These are phyloP conservation scores for Thymelicus sylvestris DNA, from an alignment of 2,888 invertebrate species.

Conservation along the genomic window DNA sequence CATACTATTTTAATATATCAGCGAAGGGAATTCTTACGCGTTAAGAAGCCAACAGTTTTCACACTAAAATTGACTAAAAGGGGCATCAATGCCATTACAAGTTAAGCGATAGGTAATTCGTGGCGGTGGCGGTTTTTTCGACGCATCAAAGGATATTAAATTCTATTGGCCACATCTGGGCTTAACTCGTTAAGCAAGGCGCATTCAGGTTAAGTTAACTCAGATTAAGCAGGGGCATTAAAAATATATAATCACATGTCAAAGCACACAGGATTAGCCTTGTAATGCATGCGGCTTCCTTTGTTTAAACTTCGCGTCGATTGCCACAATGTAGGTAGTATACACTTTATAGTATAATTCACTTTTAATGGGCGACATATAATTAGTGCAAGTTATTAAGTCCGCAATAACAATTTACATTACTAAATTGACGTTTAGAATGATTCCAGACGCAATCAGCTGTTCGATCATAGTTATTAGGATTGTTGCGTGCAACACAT, in stretches of 20 bases:
- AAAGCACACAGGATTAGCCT: neutral
- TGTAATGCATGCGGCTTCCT: too few species aligned
- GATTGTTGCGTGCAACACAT: neutral
- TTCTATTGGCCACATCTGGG: neutral
- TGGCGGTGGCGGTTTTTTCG: too few species aligned
- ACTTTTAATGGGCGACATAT: constrained; percentile 55
- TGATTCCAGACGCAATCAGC: neutral
- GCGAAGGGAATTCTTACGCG: too few species aligned
- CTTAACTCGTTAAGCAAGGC: too few species aligned
- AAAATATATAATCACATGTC: neutral
- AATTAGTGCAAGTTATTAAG: constrained; percentile 53
- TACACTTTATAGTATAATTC: constrained; percentile 47
- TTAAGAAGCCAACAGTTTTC: too few species aligned
- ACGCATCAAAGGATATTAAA: neutral
- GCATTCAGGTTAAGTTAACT: too few species aligned
- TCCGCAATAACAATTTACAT: constrained; percentile 58
- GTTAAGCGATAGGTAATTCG: too few species aligned
- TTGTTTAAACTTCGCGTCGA: constrained; percentile 44
- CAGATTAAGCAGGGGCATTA: neutral
- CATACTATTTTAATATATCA: too few species aligned
- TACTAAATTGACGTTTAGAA: constrained; percentile 48
- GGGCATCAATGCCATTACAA: too few species aligned
- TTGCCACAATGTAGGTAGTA: constrained; percentile 50
- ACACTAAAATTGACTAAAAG: too few species aligned
- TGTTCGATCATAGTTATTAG: neutral